These are phyloP conservation scores for Cirrhinus mrigala DNA, from an alignment of 2,797 vertebrate genomes.

Conservation along the genomic window DNA sequence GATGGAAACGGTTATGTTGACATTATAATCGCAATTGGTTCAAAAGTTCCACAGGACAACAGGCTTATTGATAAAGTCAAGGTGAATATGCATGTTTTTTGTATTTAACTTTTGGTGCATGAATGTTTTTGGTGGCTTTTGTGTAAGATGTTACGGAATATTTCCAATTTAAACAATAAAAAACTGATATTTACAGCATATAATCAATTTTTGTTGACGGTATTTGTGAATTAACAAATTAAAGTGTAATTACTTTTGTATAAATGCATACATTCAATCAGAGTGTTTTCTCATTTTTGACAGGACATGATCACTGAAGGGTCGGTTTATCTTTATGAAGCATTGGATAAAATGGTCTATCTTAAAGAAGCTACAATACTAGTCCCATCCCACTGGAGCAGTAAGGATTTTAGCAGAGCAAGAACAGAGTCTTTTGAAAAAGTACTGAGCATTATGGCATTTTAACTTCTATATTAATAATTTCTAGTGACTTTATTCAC, in stretches of 20 bases:
- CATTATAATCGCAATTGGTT: conserved; percentile 51
- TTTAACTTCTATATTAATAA: neutral
- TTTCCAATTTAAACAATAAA: too few species aligned
- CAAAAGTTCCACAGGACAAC: conserved; percentile 28
- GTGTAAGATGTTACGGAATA: too few species aligned
- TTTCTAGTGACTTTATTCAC: too few species aligned
- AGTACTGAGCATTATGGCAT: conserved; percentile 58
- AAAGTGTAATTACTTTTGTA: neutral
- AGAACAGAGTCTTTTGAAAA: conserved; percentile 70
- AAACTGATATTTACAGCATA: too few species aligned
- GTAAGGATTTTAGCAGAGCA: conserved; percentile 59
- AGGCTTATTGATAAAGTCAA: too few species aligned
- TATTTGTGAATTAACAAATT: too few species aligned
- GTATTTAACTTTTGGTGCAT: too few species aligned
- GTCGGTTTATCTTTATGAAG: conserved; percentile 74
- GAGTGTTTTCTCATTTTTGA: neutral
- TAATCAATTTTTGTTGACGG: too few species aligned
- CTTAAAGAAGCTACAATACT: conserved; percentile 69
- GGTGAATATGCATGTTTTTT: too few species aligned
- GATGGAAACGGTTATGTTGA: conserved; percentile 55
- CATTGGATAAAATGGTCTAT: conserved; percentile 62
- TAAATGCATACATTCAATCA: neutral
- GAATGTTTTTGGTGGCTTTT: too few species aligned
- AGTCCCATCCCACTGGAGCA: conserved; percentile 73
- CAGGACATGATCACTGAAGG: conserved; percentile 76